These are phyloP conservation scores for Pseudeuparius sepicola DNA, from an alignment of 2,888 invertebrate species.

Conservation along the genomic window DNA sequence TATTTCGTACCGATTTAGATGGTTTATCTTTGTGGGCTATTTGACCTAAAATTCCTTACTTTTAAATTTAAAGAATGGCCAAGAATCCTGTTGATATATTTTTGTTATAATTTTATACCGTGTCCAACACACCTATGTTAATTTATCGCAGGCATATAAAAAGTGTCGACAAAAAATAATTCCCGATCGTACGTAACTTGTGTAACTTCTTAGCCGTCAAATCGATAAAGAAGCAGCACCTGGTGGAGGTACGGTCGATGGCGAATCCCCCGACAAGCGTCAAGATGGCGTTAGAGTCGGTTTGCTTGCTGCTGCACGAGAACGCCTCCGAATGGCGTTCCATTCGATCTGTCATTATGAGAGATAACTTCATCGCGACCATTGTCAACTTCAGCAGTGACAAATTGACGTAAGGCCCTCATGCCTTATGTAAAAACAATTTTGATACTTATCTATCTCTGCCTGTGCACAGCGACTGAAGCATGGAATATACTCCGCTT, in stretches of 20 bases:
- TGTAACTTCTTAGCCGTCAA: conserved; percentile 66
- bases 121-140: no score
- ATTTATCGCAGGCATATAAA: no score
- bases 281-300: conserved; percentile 88
- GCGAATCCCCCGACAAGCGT: conserved; percentile 88
- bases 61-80: no score
- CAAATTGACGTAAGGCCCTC: conserved; percentile 71
- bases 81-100: no score
- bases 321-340: conserved; percentile 89
- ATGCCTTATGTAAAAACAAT: conserved; percentile 15
- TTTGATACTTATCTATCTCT: no score
- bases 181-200: no score
- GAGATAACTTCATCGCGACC: conserved; percentile 90
- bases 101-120: no score
- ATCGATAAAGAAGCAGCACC: conserved; percentile 91
- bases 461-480: conserved; percentile 6
- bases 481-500: no score
- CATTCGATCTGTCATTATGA: conserved; percentile 82
- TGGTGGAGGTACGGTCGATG: conserved; percentile 91
- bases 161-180: no score
- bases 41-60: no score
- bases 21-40: no score
- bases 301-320: conserved; percentile 87
- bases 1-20: no score
- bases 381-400: conserved; percentile 93